These are phyloP conservation scores for Rhinophrynus dorsalis DNA, from an alignment of 2,797 vertebrate species.

Conservation along the genomic window DNA sequence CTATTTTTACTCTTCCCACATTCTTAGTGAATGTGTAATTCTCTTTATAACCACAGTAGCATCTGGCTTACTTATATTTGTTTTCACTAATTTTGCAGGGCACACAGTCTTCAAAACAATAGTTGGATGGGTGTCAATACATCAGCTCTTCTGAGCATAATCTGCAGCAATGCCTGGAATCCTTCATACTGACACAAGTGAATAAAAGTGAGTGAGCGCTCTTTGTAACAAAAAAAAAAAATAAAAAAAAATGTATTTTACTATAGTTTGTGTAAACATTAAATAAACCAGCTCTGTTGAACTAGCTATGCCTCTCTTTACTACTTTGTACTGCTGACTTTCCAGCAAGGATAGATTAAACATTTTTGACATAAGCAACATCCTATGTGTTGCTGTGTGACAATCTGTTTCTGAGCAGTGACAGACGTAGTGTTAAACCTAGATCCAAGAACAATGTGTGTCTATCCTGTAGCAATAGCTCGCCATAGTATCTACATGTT, in stretches of 20 bases:
- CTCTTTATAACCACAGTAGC: slow-evolving; percentile 15
- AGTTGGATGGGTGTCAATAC: slow-evolving; percentile 29
- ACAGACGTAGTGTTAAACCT: no score
- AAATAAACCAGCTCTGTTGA: neutral
- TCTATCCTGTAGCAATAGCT: no score
- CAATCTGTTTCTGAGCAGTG: no score
- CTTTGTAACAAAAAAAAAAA: no score
- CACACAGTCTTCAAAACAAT: slow-evolving; percentile 26
- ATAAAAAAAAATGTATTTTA: no score
- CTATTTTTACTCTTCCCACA: slow-evolving; percentile 44
- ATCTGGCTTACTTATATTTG: slow-evolving; percentile 26
- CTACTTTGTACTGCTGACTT: neutral
- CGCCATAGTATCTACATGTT: no score
- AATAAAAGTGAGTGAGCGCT: neutral
- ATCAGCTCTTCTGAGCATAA: slow-evolving; percentile 9
- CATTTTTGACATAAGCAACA: no score
- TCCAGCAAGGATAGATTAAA: no score
- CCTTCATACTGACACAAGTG: slow-evolving; percentile 18
- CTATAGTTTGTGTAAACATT: no score
- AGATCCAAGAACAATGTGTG: no score
- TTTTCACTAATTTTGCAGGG: slow-evolving; percentile 26
- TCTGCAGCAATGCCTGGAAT: slow-evolving; percentile 32
- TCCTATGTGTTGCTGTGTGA: no score
- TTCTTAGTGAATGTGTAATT: slow-evolving; percentile 32
- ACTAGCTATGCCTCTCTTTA: neutral